Base-by-base conservation (phyloP, 2,888 invertebrate genomes). In the Catocala sponsa region DNA sequence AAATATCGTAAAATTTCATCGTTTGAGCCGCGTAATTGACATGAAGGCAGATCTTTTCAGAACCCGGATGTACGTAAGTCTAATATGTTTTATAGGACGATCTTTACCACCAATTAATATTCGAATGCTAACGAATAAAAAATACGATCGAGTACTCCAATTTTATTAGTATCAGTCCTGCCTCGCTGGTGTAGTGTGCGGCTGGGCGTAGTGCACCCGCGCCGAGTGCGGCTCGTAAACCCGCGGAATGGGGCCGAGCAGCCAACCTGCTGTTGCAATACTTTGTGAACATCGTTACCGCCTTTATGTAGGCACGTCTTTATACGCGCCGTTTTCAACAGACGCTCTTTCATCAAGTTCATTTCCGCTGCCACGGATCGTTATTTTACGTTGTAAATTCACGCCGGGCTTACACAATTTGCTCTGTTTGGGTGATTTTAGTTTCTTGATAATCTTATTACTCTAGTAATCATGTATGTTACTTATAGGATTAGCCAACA, bases 241-340 rank as follows among this genome's bases (percentile, higher is more conserved):
- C 51, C 12, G 48, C 53, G 63, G 72, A 74, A 74, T 77, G 74
- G 53, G 72, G 74, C 52, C 74, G 64, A 5, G n/a, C 46, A 10
- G 46, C 11, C 12, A 46, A 2, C 42, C 35, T 38, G 48, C 61
- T 64, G 63, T 74, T 72, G 69, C 66, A 76, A 76, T 61, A 53
- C 44, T 9, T 12, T 53, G 42, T 33, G 56, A 49, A 53, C 63
- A 53, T 63, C 49, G 62, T 67, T 53, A 49, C 53, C 58, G 38
- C 48, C 58, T 60, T 32, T 60, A 50, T 56, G 48, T 57, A 12
- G 13, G 5, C 57, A 44, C 51, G 35, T 56, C 55, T 56, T 59
- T 57, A 44, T 53, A 32, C 41, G 54, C 48, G 43, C 44, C 56
- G 57, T 56, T 50, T 60, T 50, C 51, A 58, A 46, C 46, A 12